These are phyloP conservation scores for Peromyscus californicus DNA, from an alignment of 2,113 vertebrate species.

Conservation along the genomic window DNA sequence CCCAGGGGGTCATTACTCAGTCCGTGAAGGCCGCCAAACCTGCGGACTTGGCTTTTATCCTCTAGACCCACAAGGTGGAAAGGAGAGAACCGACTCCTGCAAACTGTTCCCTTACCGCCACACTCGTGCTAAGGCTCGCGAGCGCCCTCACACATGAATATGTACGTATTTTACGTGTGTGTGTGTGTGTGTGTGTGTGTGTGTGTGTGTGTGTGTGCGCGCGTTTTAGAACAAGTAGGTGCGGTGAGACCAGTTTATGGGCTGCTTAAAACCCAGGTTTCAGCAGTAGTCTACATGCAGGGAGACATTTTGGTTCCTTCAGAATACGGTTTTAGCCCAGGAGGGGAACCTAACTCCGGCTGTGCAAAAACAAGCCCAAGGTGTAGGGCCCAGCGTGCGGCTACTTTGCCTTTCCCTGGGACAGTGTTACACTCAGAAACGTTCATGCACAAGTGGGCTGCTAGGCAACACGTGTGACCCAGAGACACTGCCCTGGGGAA, in stretches of 20 bases:
- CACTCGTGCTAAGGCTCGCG: not conserved
- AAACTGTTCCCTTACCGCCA: not conserved
- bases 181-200: not conserved
- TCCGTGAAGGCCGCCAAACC: not conserved
- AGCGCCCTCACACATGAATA: not conserved
- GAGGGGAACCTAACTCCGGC: not conserved
- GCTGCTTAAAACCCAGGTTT: not conserved
- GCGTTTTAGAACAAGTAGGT: not conserved
- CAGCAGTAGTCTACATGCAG: not conserved
- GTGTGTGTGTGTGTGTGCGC: not conserved
- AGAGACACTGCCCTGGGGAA: not conserved
- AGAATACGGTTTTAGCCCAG: not conserved
- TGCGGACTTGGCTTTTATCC: not conserved
- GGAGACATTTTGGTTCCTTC: slow-evolving; percentile 12
- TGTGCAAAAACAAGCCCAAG: not conserved
- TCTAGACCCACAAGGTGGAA: no score
- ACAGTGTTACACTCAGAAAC: not conserved
- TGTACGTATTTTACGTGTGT: not conserved
- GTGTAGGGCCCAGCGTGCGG: not conserved
- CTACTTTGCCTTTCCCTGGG: not conserved
- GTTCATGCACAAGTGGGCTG: not conserved
- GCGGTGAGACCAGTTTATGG: not conserved
- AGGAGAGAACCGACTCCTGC: not conserved
- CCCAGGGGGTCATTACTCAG: not conserved
- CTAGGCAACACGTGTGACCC: not conserved